These are phyloP conservation scores for Drosophila nasuta DNA, from an alignment of 1,140 invertebrate species.

Conservation along the genomic window DNA sequence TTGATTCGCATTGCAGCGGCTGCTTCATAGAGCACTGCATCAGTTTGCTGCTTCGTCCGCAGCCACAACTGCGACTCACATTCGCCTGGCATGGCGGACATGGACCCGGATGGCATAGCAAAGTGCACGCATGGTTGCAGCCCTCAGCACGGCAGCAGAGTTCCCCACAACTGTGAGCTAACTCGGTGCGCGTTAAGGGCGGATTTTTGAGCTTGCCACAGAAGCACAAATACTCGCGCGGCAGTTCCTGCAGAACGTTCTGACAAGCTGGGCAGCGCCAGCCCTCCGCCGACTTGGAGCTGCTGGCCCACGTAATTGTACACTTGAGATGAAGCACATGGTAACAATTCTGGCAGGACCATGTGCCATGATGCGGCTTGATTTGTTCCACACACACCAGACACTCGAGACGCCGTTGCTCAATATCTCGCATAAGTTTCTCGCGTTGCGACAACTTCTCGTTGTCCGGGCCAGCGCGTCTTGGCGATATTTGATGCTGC, in stretches of 20 bases:
- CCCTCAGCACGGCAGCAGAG: constrained; percentile 89
- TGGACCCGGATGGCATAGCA: constrained; percentile 96
- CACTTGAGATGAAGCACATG: constrained; percentile 96
- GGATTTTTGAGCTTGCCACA: constrained; percentile 92
- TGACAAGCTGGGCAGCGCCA: constrained; percentile 98
- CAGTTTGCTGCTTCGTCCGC: constrained; percentile 88
- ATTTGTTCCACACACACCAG: constrained; percentile 96
- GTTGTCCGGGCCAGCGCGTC: constrained; percentile 56
- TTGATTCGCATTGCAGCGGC: constrained; percentile 89
- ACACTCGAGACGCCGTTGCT: constrained; percentile 93
- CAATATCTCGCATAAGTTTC: constrained; percentile 92
- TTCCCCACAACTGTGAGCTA: constrained; percentile 96
- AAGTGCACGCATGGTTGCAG: constrained; percentile 93
- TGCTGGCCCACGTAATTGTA: constrained; percentile 95
- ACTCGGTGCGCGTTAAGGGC: constrained; percentile 89
- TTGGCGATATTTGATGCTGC: constrained; percentile 61
- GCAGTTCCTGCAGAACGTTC: constrained; percentile 88
- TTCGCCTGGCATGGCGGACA: constrained; percentile 92
- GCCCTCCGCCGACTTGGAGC: constrained; percentile 90
- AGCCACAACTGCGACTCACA: constrained; percentile 89
- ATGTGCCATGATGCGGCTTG: constrained; percentile 91
- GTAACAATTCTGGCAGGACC: constrained; percentile 96
- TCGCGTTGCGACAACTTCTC: constrained; percentile 89
- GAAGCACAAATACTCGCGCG: constrained; percentile 92
- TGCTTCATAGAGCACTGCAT: constrained; percentile 90